Conservation (phyloP, 2,113 vertebrate species). For the Poecilia latipinna region DNA sequence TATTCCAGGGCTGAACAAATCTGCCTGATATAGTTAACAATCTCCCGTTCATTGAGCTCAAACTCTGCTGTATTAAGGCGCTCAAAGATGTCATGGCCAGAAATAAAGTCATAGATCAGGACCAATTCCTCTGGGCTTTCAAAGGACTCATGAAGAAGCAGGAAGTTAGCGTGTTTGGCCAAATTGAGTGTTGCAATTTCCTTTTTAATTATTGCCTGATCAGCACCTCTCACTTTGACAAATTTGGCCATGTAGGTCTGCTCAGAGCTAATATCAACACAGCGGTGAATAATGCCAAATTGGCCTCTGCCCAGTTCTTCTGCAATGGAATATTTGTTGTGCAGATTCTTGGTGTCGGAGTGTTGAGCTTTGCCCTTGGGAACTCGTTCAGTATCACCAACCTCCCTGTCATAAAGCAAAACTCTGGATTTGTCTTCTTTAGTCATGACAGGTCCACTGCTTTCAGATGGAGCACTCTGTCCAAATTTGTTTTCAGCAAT, state of each 20-base stretch:
- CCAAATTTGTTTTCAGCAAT: constrained; percentile 99
- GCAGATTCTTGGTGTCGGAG: constrained; percentile 89
- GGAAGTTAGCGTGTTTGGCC: constrained; percentile 87
- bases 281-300: constrained; percentile 95
- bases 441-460: constrained; percentile 91
- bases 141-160: constrained; percentile 94
- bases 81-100: constrained; percentile 95
- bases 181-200: constrained; percentile 95
- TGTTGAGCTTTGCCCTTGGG: constrained; percentile 85
- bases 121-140: constrained; percentile 96
- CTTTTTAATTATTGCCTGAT: constrained; percentile 95
- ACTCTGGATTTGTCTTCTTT: constrained; percentile 97
- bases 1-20: constrained; percentile 92
- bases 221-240: constrained; percentile 95
- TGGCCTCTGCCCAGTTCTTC: constrained; percentile 96
- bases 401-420: constrained; percentile 94
- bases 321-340: constrained; percentile 94
- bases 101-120: constrained; percentile 98
- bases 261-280: constrained; percentile 88
- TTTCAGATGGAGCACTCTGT: constrained; percentile 93
- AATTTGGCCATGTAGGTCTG: constrained; percentile 98
- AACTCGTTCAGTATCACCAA: constrained; percentile 87
- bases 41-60: constrained; percentile 92
- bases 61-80: constrained; percentile 88
- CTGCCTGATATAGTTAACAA: constrained; percentile 89